Base-by-base conservation (phyloP, 2,113 vertebrate species). In the Gopherus evgoodei region DNA sequence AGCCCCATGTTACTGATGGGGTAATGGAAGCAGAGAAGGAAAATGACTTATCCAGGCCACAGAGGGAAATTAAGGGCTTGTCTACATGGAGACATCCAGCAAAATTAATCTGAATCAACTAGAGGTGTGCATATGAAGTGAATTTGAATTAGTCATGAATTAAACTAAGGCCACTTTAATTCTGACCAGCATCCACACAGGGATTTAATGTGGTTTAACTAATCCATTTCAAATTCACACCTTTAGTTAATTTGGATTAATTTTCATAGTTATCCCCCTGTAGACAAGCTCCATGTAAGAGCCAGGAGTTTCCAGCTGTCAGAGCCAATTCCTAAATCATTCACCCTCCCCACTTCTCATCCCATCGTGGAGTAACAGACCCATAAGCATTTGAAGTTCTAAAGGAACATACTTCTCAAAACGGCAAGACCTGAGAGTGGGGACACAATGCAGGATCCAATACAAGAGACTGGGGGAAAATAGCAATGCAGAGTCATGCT, bases 401-500 rank as follows among this genome's bases (percentile, higher is more conserved):
- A 21, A 54, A 6, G 10, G 6, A 78, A 47, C 35, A 89, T 82
- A 50, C 44, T 16, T 19, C 42, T 24, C n/a, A n/a, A 85, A 50
- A 50, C 8, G 86, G n/a, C 86, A 82, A 4, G 0, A 0, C 10
- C 47, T 81, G 53, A 47, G 35, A 19, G 14, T 16, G 31, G 62
- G 62, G 16, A 65, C 62, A 19, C 31, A 69, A n/a, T 2, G 16
- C 6, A 35, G 62, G 31, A 69, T 35, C 27, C 59, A 69, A 69
- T 25, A 31, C 38, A 72, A 49, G 8, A 52, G 54, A 91, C 80
- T 25, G 72, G 59, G 65, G 11, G 6, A 8, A n/a, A 22, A 78
- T 17, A 72, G 44, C 47, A 25, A 62, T 25, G 57, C n/a, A 80
- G 49, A 80, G 82, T 56, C 1, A 22, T 38, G 44, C 72, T 84